These are phyloP conservation scores for Maniola hyperantus DNA, from an alignment of 2,888 invertebrate genomes.

Conservation along the genomic window DNA sequence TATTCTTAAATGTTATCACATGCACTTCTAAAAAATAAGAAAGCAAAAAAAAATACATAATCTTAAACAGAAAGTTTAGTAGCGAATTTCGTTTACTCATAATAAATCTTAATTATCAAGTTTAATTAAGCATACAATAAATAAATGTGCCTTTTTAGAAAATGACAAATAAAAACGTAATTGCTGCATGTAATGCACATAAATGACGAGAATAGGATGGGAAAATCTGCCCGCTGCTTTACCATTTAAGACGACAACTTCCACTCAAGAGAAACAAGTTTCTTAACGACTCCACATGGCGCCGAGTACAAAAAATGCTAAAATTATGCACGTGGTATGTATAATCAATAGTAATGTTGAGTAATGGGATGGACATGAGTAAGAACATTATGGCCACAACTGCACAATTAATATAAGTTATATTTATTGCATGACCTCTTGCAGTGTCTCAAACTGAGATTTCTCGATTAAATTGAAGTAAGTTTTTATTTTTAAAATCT, in stretches of 20 bases:
- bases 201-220: slow-evolving; percentile 20
- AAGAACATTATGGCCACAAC: slow-evolving; percentile 23
- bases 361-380: slow-evolving; percentile 28
- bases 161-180: slow-evolving; percentile 19
- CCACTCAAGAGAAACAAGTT: slow-evolving; percentile 44
- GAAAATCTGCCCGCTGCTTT: slow-evolving; percentile 22
- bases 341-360: slow-evolving; percentile 30
- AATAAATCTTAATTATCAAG: too few relatives aligned
- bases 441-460: not conserved
- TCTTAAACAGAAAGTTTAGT: too few relatives aligned
- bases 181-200: not conserved
- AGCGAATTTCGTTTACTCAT: too few relatives aligned
- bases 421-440: slow-evolving; percentile 14
- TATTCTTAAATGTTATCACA: too few relatives aligned
- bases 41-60: too few relatives aligned
- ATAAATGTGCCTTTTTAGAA: not conserved
- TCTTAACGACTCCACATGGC: slow-evolving; percentile 54
- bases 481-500: not conserved
- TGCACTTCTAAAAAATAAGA: too few relatives aligned
- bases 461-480: slow-evolving; percentile 3
- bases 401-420: slow-evolving; percentile 23
- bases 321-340: slow-evolving; percentile 33
- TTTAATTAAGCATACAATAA: too few relatives aligned
- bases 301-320: slow-evolving; percentile 54
- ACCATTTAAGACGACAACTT: slow-evolving; percentile 37